Evolutionary conservation across 1,140 invertebrate genomes (phyloP).

Genomic region (Scaptomyza montana): DNA sequence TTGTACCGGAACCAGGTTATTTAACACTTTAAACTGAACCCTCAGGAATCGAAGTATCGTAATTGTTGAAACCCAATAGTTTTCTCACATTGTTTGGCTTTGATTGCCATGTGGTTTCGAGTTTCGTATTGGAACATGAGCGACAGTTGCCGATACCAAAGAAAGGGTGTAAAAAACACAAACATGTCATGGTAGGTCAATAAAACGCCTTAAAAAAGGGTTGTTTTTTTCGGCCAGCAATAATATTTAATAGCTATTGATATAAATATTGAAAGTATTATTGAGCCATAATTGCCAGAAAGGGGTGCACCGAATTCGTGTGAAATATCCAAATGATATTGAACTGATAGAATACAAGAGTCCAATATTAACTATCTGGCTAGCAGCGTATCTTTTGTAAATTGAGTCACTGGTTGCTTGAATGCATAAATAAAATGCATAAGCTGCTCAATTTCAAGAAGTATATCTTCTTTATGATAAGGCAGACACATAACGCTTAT

Average conservation of each 20-base stretch:
- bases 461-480: conserved; percentile 15
- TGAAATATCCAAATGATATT: conserved; percentile 12
- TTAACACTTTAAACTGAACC: conserved; percentile 34
- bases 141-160: conserved; percentile 10
- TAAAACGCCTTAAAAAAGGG: conserved; percentile 33
- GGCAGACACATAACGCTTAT: conserved; percentile 46
- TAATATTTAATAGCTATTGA: conserved; percentile 78
- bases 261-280: conserved; percentile 81
- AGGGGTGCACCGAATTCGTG: conserved; percentile 23
- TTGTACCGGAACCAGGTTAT: conserved; percentile 62
- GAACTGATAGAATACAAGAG: background rate
- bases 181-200: conserved; percentile 24
- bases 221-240: conserved; percentile 35
- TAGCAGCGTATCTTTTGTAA: conserved; percentile 39
- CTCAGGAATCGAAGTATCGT: conserved; percentile 3
- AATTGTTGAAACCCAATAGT: conserved; percentile 69
- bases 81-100: conserved; percentile 51
- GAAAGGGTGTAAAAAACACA: conserved; percentile 35
- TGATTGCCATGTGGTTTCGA: conserved; percentile 69
- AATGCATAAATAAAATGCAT: conserved; percentile 54
- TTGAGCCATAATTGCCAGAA: conserved; percentile 64
- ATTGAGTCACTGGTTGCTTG: conserved; percentile 40
- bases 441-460: conserved; percentile 40
- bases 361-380: conserved; percentile 3
- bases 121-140: conserved; percentile 46